Evolutionary conservation across 2,113 vertebrate genomes (phyloP), one percentile per base, ranked within the genome.

Genomic region (Neopipo cinnamomea): DNA sequence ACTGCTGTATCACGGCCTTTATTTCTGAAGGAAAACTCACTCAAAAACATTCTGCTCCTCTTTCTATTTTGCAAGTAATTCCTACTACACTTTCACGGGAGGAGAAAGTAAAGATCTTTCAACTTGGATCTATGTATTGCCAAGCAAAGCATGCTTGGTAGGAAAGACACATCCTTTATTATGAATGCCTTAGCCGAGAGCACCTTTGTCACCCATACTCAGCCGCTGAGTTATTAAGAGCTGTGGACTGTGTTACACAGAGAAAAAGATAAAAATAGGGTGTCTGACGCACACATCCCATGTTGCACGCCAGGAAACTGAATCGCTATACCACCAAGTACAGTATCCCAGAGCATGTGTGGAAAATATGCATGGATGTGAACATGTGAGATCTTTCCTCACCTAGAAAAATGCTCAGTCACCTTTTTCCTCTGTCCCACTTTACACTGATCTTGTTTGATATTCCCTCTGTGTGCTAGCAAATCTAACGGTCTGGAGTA

Each of bases 191-290:
- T 33, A 59, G 76, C 65, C 2, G 15, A 87, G 61, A 85, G 71
- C 74, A 85, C 93, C 85, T 93, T 66, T 96, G 88, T 91, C 81
- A 88, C 72, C 68, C 11, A 0, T 83, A 39, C 55, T 85, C 89
- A 63, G 63, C 67, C 13, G 0, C 85, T 63, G 88, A 76, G 88
- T 76, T 94, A 85, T 89, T 88, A 95, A 92, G 55, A 82, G 93
- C 90, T 85, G 94, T 24, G 50, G 93, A 91, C 95, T 53, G 55
- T 80, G 88, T 96, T 97, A 92, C 86, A 94, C 68, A 88, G 93
- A 92, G 90, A 93, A 96, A 86, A 95, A 82, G 90, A 96, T 97
- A 97, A 97, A 97, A 97, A 97, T 97, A 97, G 96, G 30, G 47
- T 41, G 83, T 67, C 67, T 97, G 97, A 97, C 95, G 88, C 97